Percentiles rank a stretch among this genome's conserved stretches.
Evolutionary conservation across 2,113 vertebrate genomes (phyloP).

Genomic region (Leucoraja erinaceus): DNA sequence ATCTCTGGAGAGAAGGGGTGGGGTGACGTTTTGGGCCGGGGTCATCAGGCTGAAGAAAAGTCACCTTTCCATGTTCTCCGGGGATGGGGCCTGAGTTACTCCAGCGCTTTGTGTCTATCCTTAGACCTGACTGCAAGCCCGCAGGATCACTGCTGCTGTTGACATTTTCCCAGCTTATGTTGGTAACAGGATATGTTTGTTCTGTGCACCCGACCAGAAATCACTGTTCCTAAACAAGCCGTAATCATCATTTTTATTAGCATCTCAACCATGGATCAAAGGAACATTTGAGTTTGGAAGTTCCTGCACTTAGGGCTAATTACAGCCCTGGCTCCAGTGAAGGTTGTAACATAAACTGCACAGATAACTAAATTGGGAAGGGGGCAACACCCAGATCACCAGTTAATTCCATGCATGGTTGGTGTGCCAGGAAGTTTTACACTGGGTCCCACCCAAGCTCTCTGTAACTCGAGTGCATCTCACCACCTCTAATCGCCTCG

Average conservation of each 20-base stretch:
- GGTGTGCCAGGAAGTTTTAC: slow-evolving; percentile 15
- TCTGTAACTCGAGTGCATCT: not conserved
- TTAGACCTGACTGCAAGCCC: no score
- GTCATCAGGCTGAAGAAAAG: no score
- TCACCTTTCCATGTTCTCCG: no score
- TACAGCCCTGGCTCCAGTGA: not conserved
- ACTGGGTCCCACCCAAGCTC: not conserved
- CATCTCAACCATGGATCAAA: not conserved
- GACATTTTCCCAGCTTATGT: not conserved
- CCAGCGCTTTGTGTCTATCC: no score
- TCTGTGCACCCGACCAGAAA: not conserved
- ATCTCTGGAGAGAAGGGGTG: no score
- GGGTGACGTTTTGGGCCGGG: no score
- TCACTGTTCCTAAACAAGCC: slow-evolving; percentile 10
- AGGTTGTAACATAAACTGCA: slow-evolving; percentile 21
- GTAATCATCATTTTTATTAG: not conserved
- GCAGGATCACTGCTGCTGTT: not conserved
- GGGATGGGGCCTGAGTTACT: no score
- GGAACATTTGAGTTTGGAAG: not conserved
- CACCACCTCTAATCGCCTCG: not conserved
- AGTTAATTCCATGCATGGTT: not conserved
- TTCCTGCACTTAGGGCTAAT: not conserved
- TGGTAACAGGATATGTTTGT: not conserved
- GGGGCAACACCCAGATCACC: slow-evolving; percentile 8
- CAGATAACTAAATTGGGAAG: not conserved